Evolutionary conservation across 1,140 invertebrate genomes (phyloP), one percentile per base, ranked within the genome.

Genomic region (Planococcus citri): DNA sequence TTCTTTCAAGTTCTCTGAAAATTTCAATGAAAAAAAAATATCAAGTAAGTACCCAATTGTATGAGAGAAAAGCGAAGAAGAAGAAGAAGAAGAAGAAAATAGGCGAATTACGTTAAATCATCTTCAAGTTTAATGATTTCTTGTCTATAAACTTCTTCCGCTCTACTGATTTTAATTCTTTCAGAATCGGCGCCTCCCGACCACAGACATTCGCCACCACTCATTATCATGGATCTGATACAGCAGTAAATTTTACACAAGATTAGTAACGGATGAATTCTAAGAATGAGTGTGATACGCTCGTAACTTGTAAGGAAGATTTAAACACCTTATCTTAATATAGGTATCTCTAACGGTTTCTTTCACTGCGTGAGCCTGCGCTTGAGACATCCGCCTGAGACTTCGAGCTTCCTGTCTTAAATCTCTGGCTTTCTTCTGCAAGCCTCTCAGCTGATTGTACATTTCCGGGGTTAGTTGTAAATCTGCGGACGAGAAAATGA

Each of bases 341-440:
- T 91, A 91, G 10, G 92, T 89, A 72, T 95, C 93, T 72, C 90
- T 84, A 69, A 98, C 92, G 70, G 92, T 88, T 77, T 97, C 94
- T 37, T 91, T 84, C 70, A 97, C 90, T 21, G 90, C 88, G 70
- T 94, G 90, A 0, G 92, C 88, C 76, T 97, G 94, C 0, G 92
- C 85, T 77, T 95, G 88, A 1, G 94, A 94, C 76, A 95, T 88
- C 17, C 93, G 83, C 1, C 94, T 82, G 24, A 98, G 79, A 75
- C 92, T 91, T 70, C 89, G 83, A 70, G 97, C 87, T 81, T 98
- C 95, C 72, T 88, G 85, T 70, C 90, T 83, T 20, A 97, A 81
- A 78, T 95, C 92, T 76, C 90, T 92, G 8, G 92, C 90, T 77
- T 92, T 91, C 76, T 94, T 94, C 75, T 94, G 91, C 68, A 96